Conservation (phyloP, 2,113 vertebrate species). For the Sylvilagus bachmani region DNA sequence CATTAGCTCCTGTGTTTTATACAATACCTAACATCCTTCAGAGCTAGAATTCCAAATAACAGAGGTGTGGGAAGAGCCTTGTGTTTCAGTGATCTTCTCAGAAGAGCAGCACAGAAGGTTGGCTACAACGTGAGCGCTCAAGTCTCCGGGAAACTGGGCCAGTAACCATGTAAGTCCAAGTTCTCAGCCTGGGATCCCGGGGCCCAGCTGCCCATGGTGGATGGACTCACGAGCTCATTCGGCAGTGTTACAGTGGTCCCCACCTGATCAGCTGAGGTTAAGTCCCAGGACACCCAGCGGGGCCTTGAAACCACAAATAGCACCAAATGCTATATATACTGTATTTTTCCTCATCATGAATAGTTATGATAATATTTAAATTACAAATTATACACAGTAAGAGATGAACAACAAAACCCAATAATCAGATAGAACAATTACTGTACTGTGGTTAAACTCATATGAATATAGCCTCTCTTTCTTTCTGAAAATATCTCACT, state of each 20-base stretch:
- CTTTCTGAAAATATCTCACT: neutral
- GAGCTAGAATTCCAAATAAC: neutral
- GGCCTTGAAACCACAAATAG: neutral
- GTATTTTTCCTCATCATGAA: neutral
- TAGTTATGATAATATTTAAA: neutral
- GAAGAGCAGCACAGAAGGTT: neutral
- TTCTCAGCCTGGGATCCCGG: neutral
- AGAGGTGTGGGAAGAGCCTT: neutral
- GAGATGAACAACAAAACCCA: neutral
- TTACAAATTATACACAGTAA: neutral
- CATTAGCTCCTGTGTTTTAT: too few species aligned
- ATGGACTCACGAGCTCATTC: neutral
- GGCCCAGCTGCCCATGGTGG: neutral
- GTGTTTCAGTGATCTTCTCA: neutral
- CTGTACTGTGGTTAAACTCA: neutral
- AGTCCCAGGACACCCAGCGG: neutral
- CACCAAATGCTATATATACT: neutral
- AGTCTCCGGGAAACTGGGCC: neutral
- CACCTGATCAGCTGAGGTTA: neutral
- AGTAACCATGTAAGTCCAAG: neutral
- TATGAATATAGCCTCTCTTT: neutral
- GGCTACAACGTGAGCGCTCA: too few species aligned
- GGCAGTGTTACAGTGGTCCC: neutral
- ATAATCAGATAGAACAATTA: neutral
- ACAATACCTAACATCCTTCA: neutral